phyloP scores from a whole-genome alignment of 2,797 vertebrate genomes.

The Manis crassicaudata region DNA sequence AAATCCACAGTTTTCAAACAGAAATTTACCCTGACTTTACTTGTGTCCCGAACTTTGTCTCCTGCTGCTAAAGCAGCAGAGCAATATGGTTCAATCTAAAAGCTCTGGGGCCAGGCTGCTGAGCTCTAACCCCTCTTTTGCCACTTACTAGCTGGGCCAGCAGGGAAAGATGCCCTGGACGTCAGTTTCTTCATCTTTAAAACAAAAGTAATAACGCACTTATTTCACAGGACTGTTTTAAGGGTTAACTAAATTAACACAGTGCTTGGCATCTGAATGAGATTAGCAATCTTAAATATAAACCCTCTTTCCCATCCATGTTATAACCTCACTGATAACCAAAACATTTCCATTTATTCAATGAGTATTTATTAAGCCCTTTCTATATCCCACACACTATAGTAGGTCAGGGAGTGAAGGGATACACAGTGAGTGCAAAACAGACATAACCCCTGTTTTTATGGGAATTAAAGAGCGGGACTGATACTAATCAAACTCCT shows the following conservation, averaged over 20 bases:
- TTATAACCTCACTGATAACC: not conserved
- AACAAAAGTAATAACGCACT: not conserved
- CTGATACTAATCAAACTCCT: not conserved
- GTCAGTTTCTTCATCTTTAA: conserved; percentile 17
- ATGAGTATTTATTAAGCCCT: not conserved
- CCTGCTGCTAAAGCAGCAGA: not conserved
- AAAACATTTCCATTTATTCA: not conserved
- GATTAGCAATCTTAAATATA: not conserved
- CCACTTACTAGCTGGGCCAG: not conserved
- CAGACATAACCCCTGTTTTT: not conserved
- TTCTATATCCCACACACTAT: not conserved
- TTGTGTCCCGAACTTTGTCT: not conserved
- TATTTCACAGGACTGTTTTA: not conserved
- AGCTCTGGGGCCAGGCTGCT: not conserved
- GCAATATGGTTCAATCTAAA: not conserved
- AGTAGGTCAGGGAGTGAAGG: not conserved
- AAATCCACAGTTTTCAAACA: not conserved
- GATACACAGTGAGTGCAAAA: not conserved
- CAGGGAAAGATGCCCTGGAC: not conserved
- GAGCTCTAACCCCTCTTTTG: not conserved
- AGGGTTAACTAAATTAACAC: not conserved
- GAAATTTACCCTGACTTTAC: not conserved
- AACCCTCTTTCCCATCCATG: not conserved
- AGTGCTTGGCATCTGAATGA: not conserved
- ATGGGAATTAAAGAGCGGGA: not conserved